Evolutionary conservation across 2,888 invertebrate species (phyloP).

Genomic region (Hesperia comma): DNA sequence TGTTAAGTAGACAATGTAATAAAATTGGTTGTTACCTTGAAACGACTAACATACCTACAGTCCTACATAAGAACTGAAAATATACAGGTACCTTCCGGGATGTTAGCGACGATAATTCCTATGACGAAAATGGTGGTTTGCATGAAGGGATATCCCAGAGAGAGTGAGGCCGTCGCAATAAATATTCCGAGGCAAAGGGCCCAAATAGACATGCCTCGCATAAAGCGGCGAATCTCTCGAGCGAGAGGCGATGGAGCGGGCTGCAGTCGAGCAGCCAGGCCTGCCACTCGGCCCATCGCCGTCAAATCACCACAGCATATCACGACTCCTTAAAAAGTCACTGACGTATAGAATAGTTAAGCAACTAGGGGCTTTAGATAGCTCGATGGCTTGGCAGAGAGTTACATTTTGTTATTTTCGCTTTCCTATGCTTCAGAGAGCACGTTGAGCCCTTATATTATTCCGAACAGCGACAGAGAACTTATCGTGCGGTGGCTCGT

Average conservation of each 20-base stretch:
- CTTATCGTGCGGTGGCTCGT: too few relatives aligned
- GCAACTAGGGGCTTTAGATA: too few relatives aligned
- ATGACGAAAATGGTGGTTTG: constrained; percentile 99
- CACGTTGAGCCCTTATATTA: too few relatives aligned
- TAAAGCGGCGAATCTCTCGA: constrained; percentile 98
- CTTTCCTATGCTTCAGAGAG: too few relatives aligned
- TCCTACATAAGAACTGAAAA: too few relatives aligned
- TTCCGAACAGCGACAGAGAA: too few relatives aligned
- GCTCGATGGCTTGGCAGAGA: too few relatives aligned
- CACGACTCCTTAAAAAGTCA: constrained; percentile 83
- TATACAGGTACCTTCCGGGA: constrained; percentile 90
- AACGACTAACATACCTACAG: too few relatives aligned
- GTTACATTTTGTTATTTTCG: too few relatives aligned
- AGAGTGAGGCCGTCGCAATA: constrained; percentile 97
- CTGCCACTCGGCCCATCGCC: constrained; percentile 96
- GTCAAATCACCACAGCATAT: constrained; percentile 93
- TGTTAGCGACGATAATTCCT: constrained; percentile 98
- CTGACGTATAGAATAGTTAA: background rate
- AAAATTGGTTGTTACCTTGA: too few relatives aligned
- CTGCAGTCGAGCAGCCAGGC: constrained; percentile 94
- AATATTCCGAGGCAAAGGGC: constrained; percentile 95
- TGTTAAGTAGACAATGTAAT: too few relatives aligned
- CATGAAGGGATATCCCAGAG: constrained; percentile 98
- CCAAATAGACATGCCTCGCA: constrained; percentile 96
- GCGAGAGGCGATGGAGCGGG: constrained; percentile 98